Percentiles rank a stretch among this genome's conserved stretches.
These are phyloP conservation scores for Aphelenchoides avenae DNA, from an alignment of 1,140 invertebrate species.

Conservation along the genomic window DNA sequence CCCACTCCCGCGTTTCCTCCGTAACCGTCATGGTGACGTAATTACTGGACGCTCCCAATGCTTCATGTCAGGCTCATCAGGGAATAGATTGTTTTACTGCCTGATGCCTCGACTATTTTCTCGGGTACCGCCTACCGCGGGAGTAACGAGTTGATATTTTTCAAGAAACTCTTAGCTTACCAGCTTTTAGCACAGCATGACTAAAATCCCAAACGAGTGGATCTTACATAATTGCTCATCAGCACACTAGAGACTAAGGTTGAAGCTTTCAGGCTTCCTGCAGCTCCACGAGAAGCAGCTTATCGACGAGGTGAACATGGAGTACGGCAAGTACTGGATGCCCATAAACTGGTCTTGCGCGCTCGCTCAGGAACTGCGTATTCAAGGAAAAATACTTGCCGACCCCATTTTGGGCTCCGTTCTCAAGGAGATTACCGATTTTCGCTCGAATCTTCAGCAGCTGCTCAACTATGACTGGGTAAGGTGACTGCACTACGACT, in stretches of 20 bases:
- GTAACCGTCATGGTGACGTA: too few relatives aligned
- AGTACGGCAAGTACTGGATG: slow-evolving; percentile 27
- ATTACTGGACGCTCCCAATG: too few relatives aligned
- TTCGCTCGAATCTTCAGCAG: slow-evolving; percentile 30
- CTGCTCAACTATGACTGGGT: slow-evolving; percentile 45
- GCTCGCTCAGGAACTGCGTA: slow-evolving; percentile 14
- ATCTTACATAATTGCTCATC: slow-evolving; percentile 4
- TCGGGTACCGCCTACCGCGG: too few relatives aligned
- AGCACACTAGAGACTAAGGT: background rate
- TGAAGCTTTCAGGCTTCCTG: slow-evolving; percentile 11
- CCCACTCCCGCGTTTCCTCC: too few relatives aligned
- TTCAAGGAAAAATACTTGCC: slow-evolving; percentile 29
- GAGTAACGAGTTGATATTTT: too few relatives aligned
- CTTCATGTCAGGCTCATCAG: too few relatives aligned
- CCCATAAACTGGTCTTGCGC: slow-evolving; percentile 32
- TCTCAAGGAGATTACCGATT: slow-evolving; percentile 33
- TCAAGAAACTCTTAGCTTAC: too few relatives aligned
- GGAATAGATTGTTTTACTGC: slow-evolving; percentile 51
- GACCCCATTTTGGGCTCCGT: slow-evolving; percentile 23
- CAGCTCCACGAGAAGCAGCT: slow-evolving; percentile 27
- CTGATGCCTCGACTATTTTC: too few relatives aligned
- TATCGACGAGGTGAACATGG: slow-evolving; percentile 27
- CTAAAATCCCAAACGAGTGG: too few relatives aligned
- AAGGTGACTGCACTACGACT: too few relatives aligned
- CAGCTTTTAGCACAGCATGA: too few relatives aligned